phyloP scores from a whole-genome alignment of 2,888 invertebrate genomes.

The Orthonevra nobilis region DNA sequence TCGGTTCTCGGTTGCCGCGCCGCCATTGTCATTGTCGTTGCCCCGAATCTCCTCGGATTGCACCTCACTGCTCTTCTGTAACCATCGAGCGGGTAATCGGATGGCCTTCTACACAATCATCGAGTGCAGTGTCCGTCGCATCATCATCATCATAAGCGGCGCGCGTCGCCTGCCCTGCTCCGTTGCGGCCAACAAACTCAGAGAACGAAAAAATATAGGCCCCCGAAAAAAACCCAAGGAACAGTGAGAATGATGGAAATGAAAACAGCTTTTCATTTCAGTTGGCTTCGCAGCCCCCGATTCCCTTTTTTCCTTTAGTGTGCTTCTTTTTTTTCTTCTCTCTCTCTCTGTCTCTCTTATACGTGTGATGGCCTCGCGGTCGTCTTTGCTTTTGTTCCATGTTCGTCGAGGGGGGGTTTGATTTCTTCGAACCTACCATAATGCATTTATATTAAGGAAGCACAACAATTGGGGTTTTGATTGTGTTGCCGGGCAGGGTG shows the following conservation, averaged over 20 bases:
- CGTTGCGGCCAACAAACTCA: background rate
- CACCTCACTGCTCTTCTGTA: background rate
- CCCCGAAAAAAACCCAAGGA: background rate
- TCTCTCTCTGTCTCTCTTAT: constrained; percentile 21
- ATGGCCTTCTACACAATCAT: constrained; percentile 52
- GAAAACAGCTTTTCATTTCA: constrained; percentile 58
- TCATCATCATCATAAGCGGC: constrained; percentile 35
- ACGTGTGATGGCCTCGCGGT: constrained; percentile 40
- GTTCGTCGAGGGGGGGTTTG: constrained; percentile 13
- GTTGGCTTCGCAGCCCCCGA: constrained; percentile 48
- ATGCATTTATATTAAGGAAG: constrained; percentile 51
- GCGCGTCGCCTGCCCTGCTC: constrained; percentile 28
- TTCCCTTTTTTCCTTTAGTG: constrained; percentile 22
- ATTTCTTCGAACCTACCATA: constrained; percentile 54
- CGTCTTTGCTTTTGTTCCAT: constrained; percentile 44
- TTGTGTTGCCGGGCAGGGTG: background rate
- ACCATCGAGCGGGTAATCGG: constrained; percentile 41
- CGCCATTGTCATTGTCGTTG: constrained; percentile 52
- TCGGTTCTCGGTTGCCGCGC: no score
- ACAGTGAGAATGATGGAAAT: constrained; percentile 13
- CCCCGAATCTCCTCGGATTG: constrained; percentile 38
- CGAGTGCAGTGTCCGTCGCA: constrained; percentile 47
- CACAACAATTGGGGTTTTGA: constrained; percentile 31
- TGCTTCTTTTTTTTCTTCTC: constrained; percentile 1
- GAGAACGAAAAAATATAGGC: background rate